A percentile compares a stretch with the other conserved stretches of the same genome.
These are phyloP conservation scores for Scaptomyza parva DNA, from an alignment of 2,888 invertebrate genomes.

Conservation along the genomic window DNA sequence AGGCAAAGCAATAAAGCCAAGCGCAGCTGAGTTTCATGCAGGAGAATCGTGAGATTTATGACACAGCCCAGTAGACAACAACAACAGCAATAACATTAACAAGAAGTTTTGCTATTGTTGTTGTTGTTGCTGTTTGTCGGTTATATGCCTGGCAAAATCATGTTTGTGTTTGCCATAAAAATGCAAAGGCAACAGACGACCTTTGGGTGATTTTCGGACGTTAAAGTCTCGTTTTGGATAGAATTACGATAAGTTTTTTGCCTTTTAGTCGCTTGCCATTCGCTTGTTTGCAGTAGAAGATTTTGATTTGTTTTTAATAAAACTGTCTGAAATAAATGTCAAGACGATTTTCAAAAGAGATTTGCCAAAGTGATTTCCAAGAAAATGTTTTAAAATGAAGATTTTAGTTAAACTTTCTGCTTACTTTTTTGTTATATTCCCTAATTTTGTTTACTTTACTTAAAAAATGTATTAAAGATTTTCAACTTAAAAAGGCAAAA, in stretches of 20 bases:
- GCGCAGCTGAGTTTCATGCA: conserved; percentile 77
- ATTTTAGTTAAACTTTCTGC: no score
- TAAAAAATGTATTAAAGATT: conserved; percentile 4
- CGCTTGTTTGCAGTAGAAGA: conserved; percentile 1
- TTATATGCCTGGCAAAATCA: conserved; percentile 12
- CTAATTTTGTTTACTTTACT: background rate
- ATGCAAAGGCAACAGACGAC: conserved; percentile 20
- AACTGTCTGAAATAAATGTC: conserved; percentile 8
- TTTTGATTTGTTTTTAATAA: conserved; percentile 23
- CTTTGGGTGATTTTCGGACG: conserved; percentile 39
- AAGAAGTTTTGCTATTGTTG: conserved; percentile 7
- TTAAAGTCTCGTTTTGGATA: conserved; percentile 23
- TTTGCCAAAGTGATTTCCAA: background rate
- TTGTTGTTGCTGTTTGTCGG: background rate
- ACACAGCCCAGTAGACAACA: conserved; percentile 48
- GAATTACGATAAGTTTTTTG: conserved; percentile 58
- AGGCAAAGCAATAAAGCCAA: conserved; percentile 67
- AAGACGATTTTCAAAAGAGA: background rate
- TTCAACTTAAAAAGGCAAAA: background rate
- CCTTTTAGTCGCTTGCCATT: conserved; percentile 2
- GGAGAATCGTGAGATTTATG: conserved; percentile 80
- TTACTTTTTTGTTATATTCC: no score
- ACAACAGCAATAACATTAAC: conserved; percentile 28
- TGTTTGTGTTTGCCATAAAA: conserved; percentile 60
- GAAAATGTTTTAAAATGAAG: no score